Evolutionary conservation across 1,140 invertebrate genomes (phyloP).

Genomic region (Ladona fulva): DNA sequence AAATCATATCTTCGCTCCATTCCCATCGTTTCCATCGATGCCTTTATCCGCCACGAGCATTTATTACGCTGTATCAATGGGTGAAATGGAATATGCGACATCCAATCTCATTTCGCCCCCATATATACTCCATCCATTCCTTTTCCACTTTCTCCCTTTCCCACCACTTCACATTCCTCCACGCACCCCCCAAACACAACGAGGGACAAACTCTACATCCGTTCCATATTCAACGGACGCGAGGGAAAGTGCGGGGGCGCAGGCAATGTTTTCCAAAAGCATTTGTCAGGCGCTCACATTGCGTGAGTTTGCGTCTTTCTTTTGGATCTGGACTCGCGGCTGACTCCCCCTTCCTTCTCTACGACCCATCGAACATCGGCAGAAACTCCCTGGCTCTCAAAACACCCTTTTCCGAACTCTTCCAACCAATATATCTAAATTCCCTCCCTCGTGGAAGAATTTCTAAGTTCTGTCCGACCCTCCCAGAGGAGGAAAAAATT

Average conservation of each 20-base stretch:
- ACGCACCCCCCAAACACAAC: background rate
- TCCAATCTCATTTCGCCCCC: no score
- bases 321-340: background rate
- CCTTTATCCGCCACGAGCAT: no score
- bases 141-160: background rate
- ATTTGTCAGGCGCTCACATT: background rate
- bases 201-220: background rate
- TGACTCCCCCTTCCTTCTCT: background rate
- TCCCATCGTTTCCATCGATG: no score
- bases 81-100: no score
- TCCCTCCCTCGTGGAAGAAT: background rate
- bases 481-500: no score
- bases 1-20: no score
- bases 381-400: background rate
- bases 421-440: background rate
- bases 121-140: no score
- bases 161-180: background rate
- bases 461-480: no score
- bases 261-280: background rate
- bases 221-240: conserved; percentile 5
- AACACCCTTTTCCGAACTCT: background rate
- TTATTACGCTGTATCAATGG: no score
- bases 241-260: background rate
- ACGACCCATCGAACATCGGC: background rate
- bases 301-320: conserved; percentile 3